Conservation (phyloP, 2,113 vertebrate species). For the Loxodonta africana region DNA sequence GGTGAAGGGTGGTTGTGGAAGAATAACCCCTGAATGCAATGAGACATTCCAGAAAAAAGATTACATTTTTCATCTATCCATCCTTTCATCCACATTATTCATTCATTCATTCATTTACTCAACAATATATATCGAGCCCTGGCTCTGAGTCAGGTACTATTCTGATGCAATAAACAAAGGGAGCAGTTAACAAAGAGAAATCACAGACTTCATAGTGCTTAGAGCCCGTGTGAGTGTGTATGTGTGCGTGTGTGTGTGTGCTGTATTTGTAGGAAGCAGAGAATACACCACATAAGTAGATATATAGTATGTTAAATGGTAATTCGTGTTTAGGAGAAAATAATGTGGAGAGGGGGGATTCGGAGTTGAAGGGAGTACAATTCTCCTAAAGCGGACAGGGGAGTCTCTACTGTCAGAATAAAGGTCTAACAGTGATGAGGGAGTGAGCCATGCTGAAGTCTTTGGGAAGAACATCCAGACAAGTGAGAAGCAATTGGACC, state of each 20-base stretch:
- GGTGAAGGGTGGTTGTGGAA: not conserved
- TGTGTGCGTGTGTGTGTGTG: not conserved
- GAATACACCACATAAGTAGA: not conserved
- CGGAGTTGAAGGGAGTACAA: not conserved
- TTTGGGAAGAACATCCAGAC: not conserved
- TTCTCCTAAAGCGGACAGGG: not conserved
- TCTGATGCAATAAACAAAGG: not conserved
- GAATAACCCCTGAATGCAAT: not conserved
- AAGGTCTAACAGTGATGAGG: not conserved
- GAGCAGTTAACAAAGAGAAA: not conserved
- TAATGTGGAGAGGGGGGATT: not conserved
- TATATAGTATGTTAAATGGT: not conserved
- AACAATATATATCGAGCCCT: not conserved
- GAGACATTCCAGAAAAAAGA: slow-evolving; percentile 11
- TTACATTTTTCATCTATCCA: not conserved
- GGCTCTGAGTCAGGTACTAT: not conserved
- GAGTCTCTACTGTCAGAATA: not conserved
- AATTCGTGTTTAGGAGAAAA: not conserved
- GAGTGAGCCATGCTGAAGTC: not conserved
- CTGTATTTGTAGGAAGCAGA: not conserved
- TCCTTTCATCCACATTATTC: not conserved
- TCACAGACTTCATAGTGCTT: not conserved
- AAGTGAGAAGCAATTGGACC: not conserved
- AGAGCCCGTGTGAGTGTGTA: not conserved
- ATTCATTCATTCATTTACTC: not conserved